Evolutionary conservation across 2,797 vertebrate species (phyloP).

Genomic region (Cossypha heuglini): DNA sequence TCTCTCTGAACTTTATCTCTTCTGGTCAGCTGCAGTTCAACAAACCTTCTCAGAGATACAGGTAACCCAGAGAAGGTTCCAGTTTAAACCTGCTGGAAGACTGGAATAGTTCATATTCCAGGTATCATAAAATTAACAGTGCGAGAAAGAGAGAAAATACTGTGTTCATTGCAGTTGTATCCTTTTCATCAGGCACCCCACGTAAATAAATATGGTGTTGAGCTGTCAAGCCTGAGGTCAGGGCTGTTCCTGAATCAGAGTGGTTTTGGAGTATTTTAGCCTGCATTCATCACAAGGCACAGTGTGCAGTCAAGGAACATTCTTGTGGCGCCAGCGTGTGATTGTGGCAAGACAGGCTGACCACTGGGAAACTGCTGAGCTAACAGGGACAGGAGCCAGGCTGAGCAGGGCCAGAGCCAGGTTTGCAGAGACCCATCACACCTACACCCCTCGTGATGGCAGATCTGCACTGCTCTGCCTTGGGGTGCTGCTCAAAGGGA

Average conservation of each 20-base stretch:
- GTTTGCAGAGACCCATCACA: conserved; percentile 70
- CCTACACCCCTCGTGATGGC: conserved; percentile 80
- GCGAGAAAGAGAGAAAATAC: background rate
- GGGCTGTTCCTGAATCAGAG: conserved; percentile 70
- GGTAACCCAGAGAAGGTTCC: background rate
- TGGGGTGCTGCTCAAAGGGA: conserved; percentile 69
- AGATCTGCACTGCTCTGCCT: conserved; percentile 63
- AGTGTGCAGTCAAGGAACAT: conserved; percentile 84
- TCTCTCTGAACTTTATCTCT: background rate
- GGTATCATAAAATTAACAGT: background rate
- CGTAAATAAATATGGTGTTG: conserved; percentile 42
- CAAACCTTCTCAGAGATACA: background rate
- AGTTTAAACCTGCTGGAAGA: background rate
- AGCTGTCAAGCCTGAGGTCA: conserved; percentile 80
- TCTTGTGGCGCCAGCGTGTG: conserved; percentile 89
- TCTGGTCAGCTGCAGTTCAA: background rate
- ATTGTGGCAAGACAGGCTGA: conserved; percentile 96
- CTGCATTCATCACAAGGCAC: conserved; percentile 92
- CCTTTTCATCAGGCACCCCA: conserved; percentile 45
- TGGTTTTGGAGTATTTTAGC: conserved; percentile 88
- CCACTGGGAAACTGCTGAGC: conserved; percentile 92
- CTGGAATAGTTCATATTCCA: background rate
- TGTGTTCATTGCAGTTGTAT: conserved; percentile 2
- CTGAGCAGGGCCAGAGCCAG: conserved; percentile 68
- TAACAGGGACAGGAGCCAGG: conserved; percentile 81